Base-by-base conservation (phyloP, 2,888 invertebrate species). In the Nemapogon koenigi region DNA sequence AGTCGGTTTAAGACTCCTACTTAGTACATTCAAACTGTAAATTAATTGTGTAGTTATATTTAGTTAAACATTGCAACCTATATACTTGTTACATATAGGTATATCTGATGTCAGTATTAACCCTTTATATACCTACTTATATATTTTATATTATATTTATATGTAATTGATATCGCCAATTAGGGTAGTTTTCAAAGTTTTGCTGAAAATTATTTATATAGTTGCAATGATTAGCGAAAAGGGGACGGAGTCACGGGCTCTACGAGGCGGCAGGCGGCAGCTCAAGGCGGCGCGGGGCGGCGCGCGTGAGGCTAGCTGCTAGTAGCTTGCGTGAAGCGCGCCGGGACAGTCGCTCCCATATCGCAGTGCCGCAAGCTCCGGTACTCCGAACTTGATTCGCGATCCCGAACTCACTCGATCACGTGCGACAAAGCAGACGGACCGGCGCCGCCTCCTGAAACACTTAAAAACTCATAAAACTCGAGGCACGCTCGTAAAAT, bases 281-380 rank as follows among this genome's bases (percentile, higher is more conserved):
- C 44, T 46, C 48, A 49, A 66, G 70, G 75, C 69, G 70, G 62
- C 67, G 81, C 75, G 73, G 76, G 81, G 81, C 80, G 82, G 82
- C 81, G 82, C 83, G 83, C 81, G 80, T 76, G 78, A 55, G 67
- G 75, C 76, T 76, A 71, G 75, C 69, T 72, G 80, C 55, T 55
- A 85, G 83, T 83, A 83, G 82, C 81, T 73, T 82, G 83, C 83
- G 83, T 81, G 83, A 82, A 82, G 81, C 81, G 83, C 82, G 83
- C 81, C 69, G 72, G 81, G 82, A 72, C 78, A 82, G 72, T 69
- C 72, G 75, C 61, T 61, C 60, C 52, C 47, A 55, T 49, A 59
- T 54, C 60, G 27, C 32, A 14, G 32, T 62, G 66, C 62, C 57
- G 62, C 65, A 59, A 64, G 56, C 59, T 55, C 55, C 57, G 52